Base-by-base conservation (phyloP, 37 sponge, comb jelly and placozoan species). In the Aplysina aerophoba region DNA sequence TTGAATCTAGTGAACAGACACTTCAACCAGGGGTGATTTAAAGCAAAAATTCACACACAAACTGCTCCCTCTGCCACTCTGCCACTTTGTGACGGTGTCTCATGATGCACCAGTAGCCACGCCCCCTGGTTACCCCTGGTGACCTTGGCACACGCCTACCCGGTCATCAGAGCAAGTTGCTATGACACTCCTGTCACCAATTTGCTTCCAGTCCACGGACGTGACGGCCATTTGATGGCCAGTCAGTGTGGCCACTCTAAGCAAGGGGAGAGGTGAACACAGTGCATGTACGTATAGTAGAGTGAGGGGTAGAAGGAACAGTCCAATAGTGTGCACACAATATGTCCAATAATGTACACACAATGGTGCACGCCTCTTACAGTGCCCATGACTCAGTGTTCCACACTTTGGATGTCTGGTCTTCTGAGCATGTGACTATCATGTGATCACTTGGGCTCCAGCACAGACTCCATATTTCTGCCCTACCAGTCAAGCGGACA, bases 381-480 rank as follows among this genome's bases (percentile, higher is more conserved):
- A 82, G 75, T 53, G 62, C 65, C 92, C 92, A 92, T 0, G 57
- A 35, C 15, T 14, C 34, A 0, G 80, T 64, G 28, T 88, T 50
- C 92, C 92, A 92, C 17, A 92, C 55, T 60, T 87, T 87, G 19
- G 81, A 79, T 25, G 89, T 88, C 67, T 92, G 92, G 73, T 92
- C 92, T 77, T 92, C 92, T 21, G 92, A 92, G 68, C 86, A 92
- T 4, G 92, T 92, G 17, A 88, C 86, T 57, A 92, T 16, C 41
- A 40, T 74, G 21, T 39, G 6, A 74, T 85, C 86, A 65, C 53
- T 60, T 24, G 92, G 92, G 63, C 86, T 82, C 92, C 92, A 92
- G 73, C 89, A 92, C 2, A 88, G 56, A 55, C 89, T 92, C 92
- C 92, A 92, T 31, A 92, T 86, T 81, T 92, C 92, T 68, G 89